Percentiles rank a stretch among this genome's conserved stretches.
Evolutionary conservation across 2,888 invertebrate genomes (phyloP).

Genomic region (Tricholauxania praeusta): DNA sequence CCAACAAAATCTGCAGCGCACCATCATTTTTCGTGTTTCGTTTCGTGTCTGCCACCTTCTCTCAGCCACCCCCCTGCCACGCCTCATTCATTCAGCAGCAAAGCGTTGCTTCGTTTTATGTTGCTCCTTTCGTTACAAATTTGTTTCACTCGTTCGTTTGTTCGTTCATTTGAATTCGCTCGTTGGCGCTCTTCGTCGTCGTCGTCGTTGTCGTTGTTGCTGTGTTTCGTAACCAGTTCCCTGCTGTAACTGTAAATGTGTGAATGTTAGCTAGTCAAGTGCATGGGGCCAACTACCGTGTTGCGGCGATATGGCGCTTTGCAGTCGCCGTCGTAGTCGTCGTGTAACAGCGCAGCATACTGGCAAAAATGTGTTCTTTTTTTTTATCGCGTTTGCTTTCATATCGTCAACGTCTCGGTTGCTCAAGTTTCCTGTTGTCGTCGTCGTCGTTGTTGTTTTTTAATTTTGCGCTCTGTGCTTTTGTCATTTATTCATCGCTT

Average conservation of each 20-base stretch:
- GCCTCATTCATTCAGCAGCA: background rate
- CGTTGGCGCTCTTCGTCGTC: background rate
- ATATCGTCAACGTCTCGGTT: too few relatives aligned
- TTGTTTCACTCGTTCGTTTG: constrained; percentile 5
- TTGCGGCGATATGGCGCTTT: background rate
- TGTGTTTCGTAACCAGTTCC: constrained; percentile 30
- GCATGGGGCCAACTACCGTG: constrained; percentile 46
- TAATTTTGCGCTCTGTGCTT: background rate
- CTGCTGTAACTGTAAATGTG: constrained; percentile 21
- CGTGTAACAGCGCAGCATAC: too few relatives aligned
- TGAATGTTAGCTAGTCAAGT: constrained; percentile 43
- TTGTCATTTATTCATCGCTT: background rate
- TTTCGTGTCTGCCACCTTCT: background rate
- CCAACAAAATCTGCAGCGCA: constrained; percentile 48
- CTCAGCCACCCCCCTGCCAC: constrained; percentile 16
- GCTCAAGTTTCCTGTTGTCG: background rate
- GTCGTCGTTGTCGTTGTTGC: background rate
- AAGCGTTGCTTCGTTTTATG: too few relatives aligned
- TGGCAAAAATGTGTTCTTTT: too few relatives aligned
- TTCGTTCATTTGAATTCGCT: constrained; percentile 10
- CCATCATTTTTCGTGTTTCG: background rate
- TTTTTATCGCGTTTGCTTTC: too few relatives aligned
- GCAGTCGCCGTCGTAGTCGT: too few relatives aligned
- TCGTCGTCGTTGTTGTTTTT: background rate
- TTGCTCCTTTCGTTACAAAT: background rate